Evolutionary conservation across 2,888 invertebrate genomes (phyloP), one percentile per base, ranked within the genome.

Genomic region (Parthenolecanium corni): DNA sequence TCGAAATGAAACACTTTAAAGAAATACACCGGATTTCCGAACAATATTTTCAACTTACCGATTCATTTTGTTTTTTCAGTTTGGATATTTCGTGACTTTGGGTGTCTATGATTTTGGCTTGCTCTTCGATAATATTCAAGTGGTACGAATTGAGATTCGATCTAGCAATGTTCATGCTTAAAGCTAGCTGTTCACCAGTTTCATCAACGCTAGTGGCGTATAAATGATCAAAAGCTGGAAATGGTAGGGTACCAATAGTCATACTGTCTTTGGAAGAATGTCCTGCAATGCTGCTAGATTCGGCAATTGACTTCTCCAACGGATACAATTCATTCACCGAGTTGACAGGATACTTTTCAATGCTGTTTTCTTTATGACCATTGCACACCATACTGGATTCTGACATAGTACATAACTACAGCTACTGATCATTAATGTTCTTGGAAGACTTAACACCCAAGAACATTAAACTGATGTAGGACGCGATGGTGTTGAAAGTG

Each of bases 201-300:
- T 69, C 73, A 65, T 76, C 76, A 9, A 78, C 77, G 69, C 78
- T 81, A 70, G 82, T 82, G 46, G 84, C 83, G 73, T 85, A 85
- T 74, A 85, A 80, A 74, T 85, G 85, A 76, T 85, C 85, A 70
- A 82, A 83, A 68, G 76, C 42, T 23, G 46, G 46, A 46, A 58
- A 58, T 38, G 58, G 58, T 25, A 58, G 47, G 31, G 58, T 58
- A 58, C 49, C 58, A 49, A 58, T 58, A 38, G 58, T 58, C 58
- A 58, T 58, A 16, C 38, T 58, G 49, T 58, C 58, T 36, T 47
- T 23, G n/a, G 36, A 21, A 2, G 24, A n/a, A 46, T 46, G 42
- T 23, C 36, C 58, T 18, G 31, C 51, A 14, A 38, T 49, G 38
- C 31, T 31, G n/a, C 49, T 38, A 21, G 58, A 20, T 20, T 58